Evolutionary conservation across 2,888 invertebrate genomes (phyloP).

Genomic region (Campopleginae sp.): DNA sequence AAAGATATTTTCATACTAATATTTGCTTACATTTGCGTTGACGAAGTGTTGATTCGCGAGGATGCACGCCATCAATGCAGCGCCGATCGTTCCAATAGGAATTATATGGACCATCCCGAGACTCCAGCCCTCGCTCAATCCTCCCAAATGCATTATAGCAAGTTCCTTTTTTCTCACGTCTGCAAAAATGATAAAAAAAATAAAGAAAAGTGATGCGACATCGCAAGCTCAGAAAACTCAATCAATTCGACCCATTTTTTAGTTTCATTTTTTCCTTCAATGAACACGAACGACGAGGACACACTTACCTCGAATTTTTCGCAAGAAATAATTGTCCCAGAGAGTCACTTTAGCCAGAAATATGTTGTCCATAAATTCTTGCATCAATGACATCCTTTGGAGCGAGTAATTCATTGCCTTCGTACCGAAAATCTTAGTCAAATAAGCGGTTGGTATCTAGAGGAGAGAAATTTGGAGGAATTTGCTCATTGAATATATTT

Average conservation of each 20-base stretch:
- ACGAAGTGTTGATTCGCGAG: slow-evolving; percentile 68
- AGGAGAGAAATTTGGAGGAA: slow-evolving; percentile 2
- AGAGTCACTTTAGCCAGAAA: slow-evolving; percentile 74
- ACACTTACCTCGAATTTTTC: slow-evolving; percentile 72
- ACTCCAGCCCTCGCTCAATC: slow-evolving; percentile 74
- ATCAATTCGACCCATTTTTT: background rate
- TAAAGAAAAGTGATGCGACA: background rate
- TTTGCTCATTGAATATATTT: background rate
- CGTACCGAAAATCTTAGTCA: slow-evolving; percentile 74
- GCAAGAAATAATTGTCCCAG: slow-evolving; percentile 74
- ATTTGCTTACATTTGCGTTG: slow-evolving; percentile 67
- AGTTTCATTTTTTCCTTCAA: no score
- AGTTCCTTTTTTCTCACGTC: slow-evolving; percentile 71
- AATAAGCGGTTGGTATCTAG: slow-evolving; percentile 73
- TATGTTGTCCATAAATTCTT: slow-evolving; percentile 76
- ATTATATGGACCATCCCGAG: slow-evolving; percentile 74
- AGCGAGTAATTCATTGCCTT: slow-evolving; percentile 74
- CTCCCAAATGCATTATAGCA: slow-evolving; percentile 72
- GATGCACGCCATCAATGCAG: slow-evolving; percentile 71
- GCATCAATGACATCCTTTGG: slow-evolving; percentile 72
- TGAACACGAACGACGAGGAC: no score
- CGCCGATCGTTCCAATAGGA: slow-evolving; percentile 71
- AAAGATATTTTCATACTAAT: background rate
- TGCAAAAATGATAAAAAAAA: slow-evolving; percentile 39
- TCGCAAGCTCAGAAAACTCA: background rate